Evolutionary conservation across 30 jellyfish, hydroid and myxozoan species (phyloP).

Genomic region (Aurelia sp.): DNA sequence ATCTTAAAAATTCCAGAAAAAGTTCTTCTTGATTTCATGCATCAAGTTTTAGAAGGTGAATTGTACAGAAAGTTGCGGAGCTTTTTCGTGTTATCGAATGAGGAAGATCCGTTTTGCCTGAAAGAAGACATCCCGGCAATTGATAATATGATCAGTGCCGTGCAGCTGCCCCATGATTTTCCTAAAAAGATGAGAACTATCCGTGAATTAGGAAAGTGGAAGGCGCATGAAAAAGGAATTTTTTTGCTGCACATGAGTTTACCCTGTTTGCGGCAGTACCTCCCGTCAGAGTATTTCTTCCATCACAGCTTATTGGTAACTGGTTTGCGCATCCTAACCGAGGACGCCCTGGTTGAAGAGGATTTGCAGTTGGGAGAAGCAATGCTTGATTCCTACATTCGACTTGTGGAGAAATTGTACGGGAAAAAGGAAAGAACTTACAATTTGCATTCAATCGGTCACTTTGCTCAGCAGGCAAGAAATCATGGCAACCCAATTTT

Average conservation of each 20-base stretch:
- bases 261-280: slow-evolving; percentile 8
- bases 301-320: slow-evolving; percentile 13
- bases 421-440: neutral
- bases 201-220: slow-evolving; percentile 24
- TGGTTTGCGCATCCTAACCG: slow-evolving; percentile 17
- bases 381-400: slow-evolving; percentile 26
- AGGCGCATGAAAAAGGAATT: slow-evolving; percentile 19
- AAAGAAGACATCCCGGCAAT: neutral
- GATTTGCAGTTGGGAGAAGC: neutral
- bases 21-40: slow-evolving; percentile 6
- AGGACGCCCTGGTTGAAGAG: neutral
- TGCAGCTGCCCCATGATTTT: neutral
- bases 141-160: neutral
- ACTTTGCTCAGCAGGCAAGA: slow-evolving; percentile 22
- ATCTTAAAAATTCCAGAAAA: neutral
- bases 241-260: slow-evolving; percentile 12
- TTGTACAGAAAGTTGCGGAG: neutral
- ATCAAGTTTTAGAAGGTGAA: neutral
- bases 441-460: slow-evolving; percentile 2
- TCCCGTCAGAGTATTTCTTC: neutral
- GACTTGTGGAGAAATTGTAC: slow-evolving; percentile 2
- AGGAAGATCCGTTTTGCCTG: too few species aligned
- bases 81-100: neutral
- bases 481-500: slow-evolving; percentile 16
- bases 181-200: neutral